Conservation (phyloP, 2,888 invertebrate genomes). For the Eupithecia abbreviata region DNA sequence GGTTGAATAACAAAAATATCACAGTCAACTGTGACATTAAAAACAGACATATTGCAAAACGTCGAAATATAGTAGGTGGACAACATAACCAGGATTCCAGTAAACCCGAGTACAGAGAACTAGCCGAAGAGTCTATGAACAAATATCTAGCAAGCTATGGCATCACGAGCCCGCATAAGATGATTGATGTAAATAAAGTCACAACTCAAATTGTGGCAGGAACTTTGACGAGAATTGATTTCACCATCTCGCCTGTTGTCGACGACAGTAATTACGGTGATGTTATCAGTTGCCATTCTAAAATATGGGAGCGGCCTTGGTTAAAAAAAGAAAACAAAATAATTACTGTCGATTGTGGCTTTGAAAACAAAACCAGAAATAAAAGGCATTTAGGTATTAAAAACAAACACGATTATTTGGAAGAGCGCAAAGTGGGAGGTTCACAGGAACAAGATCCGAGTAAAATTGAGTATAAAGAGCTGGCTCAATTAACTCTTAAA, state of each 20-base stretch:
- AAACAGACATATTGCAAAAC: slow-evolving; percentile 31
- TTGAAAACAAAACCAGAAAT: slow-evolving; percentile 24
- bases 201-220: slow-evolving; percentile 51
- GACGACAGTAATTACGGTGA: slow-evolving; percentile 20
- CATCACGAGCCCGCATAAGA: slow-evolving; percentile 22
- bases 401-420: slow-evolving; percentile 2
- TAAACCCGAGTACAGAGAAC: slow-evolving; percentile 39
- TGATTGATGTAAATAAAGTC: slow-evolving; percentile 43
- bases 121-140: slow-evolving; percentile 48
- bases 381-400: slow-evolving; percentile 36
- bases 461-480: slow-evolving; percentile 48
- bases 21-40: slow-evolving; percentile 38
- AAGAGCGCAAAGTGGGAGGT: slow-evolving; percentile 26
- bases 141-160: slow-evolving; percentile 41
- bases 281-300: slow-evolving; percentile 44
- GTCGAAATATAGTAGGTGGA: slow-evolving; percentile 44
- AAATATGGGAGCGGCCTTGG: slow-evolving; percentile 49
- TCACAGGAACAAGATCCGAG: slow-evolving; percentile 45
- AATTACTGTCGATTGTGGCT: slow-evolving; percentile 42
- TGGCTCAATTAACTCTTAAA: slow-evolving; percentile 57
- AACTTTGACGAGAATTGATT: slow-evolving; percentile 42
- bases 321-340: slow-evolving; percentile 36
- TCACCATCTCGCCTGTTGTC: slow-evolving; percentile 37
- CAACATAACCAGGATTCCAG: slow-evolving; percentile 37
- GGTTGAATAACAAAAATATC: slow-evolving; percentile 45